phyloP scores from a whole-genome alignment of 2,797 vertebrate genomes.

The Gastrophryne carolinensis region DNA sequence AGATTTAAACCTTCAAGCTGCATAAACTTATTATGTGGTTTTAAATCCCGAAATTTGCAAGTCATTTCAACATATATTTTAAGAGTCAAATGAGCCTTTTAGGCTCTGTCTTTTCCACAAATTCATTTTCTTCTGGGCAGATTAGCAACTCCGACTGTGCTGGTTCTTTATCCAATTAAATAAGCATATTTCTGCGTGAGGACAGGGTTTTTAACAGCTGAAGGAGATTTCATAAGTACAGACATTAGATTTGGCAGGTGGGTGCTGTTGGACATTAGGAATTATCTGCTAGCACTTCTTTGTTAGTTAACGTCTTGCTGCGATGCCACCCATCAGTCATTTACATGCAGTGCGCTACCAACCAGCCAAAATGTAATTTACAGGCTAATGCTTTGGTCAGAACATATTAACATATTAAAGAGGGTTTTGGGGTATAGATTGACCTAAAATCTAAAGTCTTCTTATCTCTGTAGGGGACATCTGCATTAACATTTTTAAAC shows the following conservation, averaged over 20 bases:
- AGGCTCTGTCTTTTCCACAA: conserved; percentile 5
- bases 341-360: neutral
- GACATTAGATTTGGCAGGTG: neutral
- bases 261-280: conserved; percentile 1
- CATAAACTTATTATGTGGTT: conserved; percentile 12
- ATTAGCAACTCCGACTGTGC: conserved; percentile 36
- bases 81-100: conserved; percentile 1
- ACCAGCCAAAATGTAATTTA: no score
- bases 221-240: neutral
- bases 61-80: conserved; percentile 15
- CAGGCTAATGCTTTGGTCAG: no score
- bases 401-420: no score
- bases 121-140: conserved; percentile 38
- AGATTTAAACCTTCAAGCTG: conserved; percentile 3
- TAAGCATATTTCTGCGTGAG: conserved; percentile 33
- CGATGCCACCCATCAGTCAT: neutral
- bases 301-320: conserved; percentile 11
- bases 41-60: conserved; percentile 25
- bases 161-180: conserved; percentile 40
- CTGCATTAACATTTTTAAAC: no score
- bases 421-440: no score
- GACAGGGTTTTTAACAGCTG: conserved; percentile 6
- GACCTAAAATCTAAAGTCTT: no score
- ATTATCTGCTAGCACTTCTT: conserved; percentile 1
- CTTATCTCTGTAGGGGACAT: no score